These are phyloP conservation scores for Bibio marci DNA, from an alignment of 2,888 invertebrate genomes.

Conservation along the genomic window DNA sequence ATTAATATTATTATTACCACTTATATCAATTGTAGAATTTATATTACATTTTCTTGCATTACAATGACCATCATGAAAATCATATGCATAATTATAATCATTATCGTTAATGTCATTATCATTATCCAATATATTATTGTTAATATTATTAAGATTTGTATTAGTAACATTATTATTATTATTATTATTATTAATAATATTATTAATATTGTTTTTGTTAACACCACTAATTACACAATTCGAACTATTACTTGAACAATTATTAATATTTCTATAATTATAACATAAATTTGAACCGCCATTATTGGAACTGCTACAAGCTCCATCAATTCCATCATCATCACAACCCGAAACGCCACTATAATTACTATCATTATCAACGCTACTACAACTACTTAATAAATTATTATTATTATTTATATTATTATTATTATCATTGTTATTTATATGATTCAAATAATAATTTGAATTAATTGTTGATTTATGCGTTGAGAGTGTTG, in stretches of 20 bases:
- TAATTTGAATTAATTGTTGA: too few species aligned
- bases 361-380: not conserved
- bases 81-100: not conserved
- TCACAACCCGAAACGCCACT: not conserved
- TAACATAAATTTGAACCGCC: not conserved
- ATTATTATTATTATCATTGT: not conserved
- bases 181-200: too few species aligned
- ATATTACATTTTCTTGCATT: slow-evolving; percentile 4
- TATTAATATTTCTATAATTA: slow-evolving; percentile 2
- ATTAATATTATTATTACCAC: not conserved
- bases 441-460: not conserved
- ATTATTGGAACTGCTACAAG: not conserved
- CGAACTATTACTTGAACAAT: slow-evolving; percentile 3
- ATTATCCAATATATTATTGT: too few species aligned
- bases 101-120: too few species aligned
- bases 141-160: too few species aligned
- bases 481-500: too few species aligned
- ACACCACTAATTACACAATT: not conserved
- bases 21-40: slow-evolving; percentile 1
- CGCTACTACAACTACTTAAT: not conserved
- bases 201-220: too few species aligned
- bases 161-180: too few species aligned
- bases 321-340: not conserved
- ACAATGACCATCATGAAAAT: slow-evolving; percentile 3
- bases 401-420: not conserved